Base-by-base conservation (phyloP, 2,113 vertebrate species). In the Leptocoma aspasia region DNA sequence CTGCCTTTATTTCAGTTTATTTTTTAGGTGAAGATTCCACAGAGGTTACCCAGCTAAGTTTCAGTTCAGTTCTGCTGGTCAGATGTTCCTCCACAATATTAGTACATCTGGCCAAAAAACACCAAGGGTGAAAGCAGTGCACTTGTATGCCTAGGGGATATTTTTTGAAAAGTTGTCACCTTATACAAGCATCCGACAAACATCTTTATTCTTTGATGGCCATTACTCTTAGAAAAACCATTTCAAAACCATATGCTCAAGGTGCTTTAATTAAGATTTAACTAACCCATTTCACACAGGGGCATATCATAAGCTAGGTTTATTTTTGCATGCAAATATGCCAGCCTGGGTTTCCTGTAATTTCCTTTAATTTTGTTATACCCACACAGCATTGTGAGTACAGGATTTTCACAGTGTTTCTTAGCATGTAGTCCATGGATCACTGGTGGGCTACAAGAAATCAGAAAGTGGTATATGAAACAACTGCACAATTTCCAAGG, bases 241-340 rank as follows among this genome's bases (percentile, higher is more conserved):
- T 88, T 95, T 80, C 82, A 88, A 91, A 96, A 70, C 90, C 54
- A 77, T 83, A 80, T 80, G 66, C 50, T 93, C 42, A 80, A 59
- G 66, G 70, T 90, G 64, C 64, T 88, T 88, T 78, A 82, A 69
- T 42, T 83, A 76, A 91, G 78, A 82, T 59, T 94, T 86, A 91
- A 19, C 49, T 56, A 79, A 65, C 19, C 47, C 31, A 11, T 4
- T 90, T 82, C 50, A 76, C 50, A 33, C 3, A 59, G 42, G 53
- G 50, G 15, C 31, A n/a, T 53, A 78, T 33, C 30, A 44, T 61
- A 57, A 39, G 41, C 53, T 64, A 69, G 64, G 49, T 82, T 56
- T 49, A 82, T 63, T 52, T 84, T 88, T 4, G 10, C 54, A 82
- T 37, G 42, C 54, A 92, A 77, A 61, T 76, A 71, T 14, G 14